Base-by-base conservation (phyloP, 2,888 invertebrate genomes). In the Pseudococcus jackbeardsleyi region DNA sequence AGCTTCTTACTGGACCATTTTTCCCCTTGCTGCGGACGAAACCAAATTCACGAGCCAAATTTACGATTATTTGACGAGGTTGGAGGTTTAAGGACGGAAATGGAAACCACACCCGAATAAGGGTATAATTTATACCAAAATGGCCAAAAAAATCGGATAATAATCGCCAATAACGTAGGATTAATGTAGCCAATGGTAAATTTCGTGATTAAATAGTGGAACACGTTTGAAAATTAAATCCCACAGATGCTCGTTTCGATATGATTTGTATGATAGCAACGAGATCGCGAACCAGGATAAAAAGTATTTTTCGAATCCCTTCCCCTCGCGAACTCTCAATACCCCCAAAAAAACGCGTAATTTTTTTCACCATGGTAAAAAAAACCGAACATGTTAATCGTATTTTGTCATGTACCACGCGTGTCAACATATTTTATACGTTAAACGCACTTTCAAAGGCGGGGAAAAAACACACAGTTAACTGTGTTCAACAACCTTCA, bases 401-500 rank as follows among this genome's bases (percentile, higher is more conserved):
- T 79, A 79, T 79, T 79, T 79, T 42, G 79, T 79, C 79, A 42
- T 79, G 79, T 79, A 79, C 72, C 79, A 79, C 79, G 79, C 79
- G 79, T 79, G 79, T 79, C 79, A 79, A 79, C 79, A 79, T 79
- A 79, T 42, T 79, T 79, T n/a, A 26, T 42, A 79, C 79, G 79
- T 79, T 79, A 42, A 42, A 42, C 39, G 79, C 79, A 79, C 42
- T 79, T 79, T 79, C 79, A 42, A 79, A 79, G 42, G 39, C 26
- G 68, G n/a, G 79, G 79, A 17, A n/a, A 79, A 79, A 79, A 79
- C 79, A 79, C 79, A 79, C 79, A 79, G 79, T 79, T 79, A 79
- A 79, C 79, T 42, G 79, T 79, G 79, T 79, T 79, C 79, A 79
- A 79, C 79, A 79, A 79, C 79, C 79, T 79, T 79, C 79, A 79